Percentiles rank a stretch among this genome's conserved stretches.
phyloP scores from a whole-genome alignment of 37 sponge, comb jelly and placozoan species.

The Beroe ovata region DNA sequence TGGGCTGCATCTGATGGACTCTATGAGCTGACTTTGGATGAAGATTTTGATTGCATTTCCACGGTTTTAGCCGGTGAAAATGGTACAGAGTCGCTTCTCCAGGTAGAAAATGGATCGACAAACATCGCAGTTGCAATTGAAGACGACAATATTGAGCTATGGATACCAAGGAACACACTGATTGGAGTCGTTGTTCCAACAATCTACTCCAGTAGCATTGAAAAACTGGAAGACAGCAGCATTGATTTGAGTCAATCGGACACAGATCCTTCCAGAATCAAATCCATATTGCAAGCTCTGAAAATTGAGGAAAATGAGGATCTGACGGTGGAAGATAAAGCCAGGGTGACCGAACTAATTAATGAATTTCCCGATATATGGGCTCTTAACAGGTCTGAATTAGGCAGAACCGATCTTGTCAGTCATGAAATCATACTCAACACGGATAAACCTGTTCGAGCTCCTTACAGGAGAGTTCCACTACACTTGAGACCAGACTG shows the following conservation, averaged over 20 bases:
- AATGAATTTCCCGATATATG: neutral
- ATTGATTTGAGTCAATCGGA: neutral
- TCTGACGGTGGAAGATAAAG: neutral
- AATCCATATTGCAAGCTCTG: neutral
- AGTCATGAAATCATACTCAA: conserved; percentile 70
- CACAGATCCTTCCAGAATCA: neutral
- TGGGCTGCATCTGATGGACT: neutral
- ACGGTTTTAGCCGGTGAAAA: neutral
- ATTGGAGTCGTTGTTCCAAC: neutral
- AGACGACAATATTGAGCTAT: neutral
- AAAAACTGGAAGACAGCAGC: neutral
- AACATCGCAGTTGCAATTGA: neutral
- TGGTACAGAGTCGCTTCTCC: neutral
- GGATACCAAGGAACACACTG: neutral
- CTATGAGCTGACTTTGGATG: neutral
- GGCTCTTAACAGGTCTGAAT: conserved; percentile 23
- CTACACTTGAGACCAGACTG: conserved; percentile 71
- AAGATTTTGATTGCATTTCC: neutral
- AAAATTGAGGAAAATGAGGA: neutral
- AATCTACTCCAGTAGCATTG: neutral
- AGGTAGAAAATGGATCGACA: conserved; percentile 14
- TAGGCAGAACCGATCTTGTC: conserved; percentile 68
- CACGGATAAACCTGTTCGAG: conserved; percentile 49
- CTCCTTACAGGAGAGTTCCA: conserved; percentile 72
- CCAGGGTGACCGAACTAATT: neutral